A percentile compares a stretch with the other conserved stretches of the same genome.
Evolutionary conservation across 2,888 invertebrate genomes (phyloP).

Genomic region (Lepidochrysops patricia): DNA sequence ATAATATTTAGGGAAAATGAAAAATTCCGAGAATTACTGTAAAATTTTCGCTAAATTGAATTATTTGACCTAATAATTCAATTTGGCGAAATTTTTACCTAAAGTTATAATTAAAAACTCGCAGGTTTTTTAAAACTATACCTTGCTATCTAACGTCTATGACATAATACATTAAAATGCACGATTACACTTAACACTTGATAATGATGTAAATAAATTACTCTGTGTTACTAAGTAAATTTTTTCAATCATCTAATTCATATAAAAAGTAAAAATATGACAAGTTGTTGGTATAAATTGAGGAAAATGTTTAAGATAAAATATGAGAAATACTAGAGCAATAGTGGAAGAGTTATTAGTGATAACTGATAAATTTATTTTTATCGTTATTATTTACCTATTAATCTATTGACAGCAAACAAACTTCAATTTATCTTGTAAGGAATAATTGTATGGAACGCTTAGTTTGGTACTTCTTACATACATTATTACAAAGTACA

Average conservation of each 20-base stretch:
- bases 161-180: not conserved
- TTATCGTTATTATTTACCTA: slow-evolving; percentile 11
- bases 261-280: no score
- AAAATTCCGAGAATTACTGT: not conserved
- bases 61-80: no score
- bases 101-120: no score
- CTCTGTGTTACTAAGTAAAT: not conserved
- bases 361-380: not conserved
- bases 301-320: not conserved
- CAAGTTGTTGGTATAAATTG: no score
- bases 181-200: not conserved
- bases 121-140: not conserved
- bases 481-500: no score
- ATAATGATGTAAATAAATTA: slow-evolving; percentile 1
- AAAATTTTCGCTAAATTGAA: no score
- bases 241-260: no score
- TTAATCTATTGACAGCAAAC: slow-evolving; percentile 2
- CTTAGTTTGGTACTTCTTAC: not conserved
- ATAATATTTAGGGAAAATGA: not conserved
- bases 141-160: not conserved
- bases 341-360: not conserved
- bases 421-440: not conserved
- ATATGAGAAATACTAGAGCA: not conserved
- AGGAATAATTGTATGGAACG: not conserved
- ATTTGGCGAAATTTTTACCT: no score